Conservation (phyloP, 2,113 vertebrate genomes). For the Glaucidium brasilianum region DNA sequence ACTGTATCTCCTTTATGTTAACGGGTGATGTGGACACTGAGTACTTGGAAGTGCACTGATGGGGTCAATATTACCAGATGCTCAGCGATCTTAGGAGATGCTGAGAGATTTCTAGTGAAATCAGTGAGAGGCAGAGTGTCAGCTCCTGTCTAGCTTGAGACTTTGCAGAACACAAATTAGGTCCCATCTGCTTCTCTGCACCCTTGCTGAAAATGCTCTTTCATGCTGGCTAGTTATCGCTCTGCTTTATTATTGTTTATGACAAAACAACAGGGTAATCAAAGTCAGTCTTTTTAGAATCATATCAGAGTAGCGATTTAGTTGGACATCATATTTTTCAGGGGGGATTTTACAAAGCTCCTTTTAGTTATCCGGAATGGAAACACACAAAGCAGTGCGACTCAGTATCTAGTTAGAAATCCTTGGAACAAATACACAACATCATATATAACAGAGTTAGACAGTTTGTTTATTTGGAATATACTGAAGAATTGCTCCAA, state of each 20-base stretch:
- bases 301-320: background rate
- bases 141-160: background rate
- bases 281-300: background rate
- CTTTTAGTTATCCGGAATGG: conserved; percentile 23
- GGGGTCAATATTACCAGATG: background rate
- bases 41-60: background rate
- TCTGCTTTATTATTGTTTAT: background rate
- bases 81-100: background rate
- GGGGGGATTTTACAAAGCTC: background rate
- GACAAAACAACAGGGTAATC: conserved; percentile 17
- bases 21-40: background rate
- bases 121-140: background rate
- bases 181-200: background rate
- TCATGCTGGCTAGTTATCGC: background rate
- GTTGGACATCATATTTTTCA: background rate
- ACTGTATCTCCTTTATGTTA: background rate
- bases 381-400: background rate
- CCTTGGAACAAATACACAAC: background rate
- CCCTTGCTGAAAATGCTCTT: background rate
- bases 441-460: background rate
- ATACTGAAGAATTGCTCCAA: background rate
- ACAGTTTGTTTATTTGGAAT: conserved; percentile 25
- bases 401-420: background rate
- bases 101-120: background rate
- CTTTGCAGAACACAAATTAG: conserved; percentile 15